Evolutionary conservation across 2,888 invertebrate genomes (phyloP).

Genomic region (Amphipoea lucens): DNA sequence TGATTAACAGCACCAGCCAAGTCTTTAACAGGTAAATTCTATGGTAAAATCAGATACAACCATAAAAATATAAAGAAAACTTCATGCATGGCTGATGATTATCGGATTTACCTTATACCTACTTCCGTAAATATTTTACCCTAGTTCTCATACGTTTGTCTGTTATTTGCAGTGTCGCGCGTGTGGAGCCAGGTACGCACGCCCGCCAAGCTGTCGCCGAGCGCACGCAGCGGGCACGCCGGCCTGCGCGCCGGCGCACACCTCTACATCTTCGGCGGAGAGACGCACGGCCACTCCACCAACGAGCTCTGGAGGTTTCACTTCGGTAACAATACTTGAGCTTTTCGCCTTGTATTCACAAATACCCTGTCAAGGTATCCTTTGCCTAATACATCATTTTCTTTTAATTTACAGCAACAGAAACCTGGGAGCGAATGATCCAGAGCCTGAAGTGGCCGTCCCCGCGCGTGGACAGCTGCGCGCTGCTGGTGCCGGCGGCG

Average conservation of each 20-base stretch:
- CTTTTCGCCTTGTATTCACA: not conserved
- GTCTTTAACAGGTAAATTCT: not conserved
- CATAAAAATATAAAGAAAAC: not conserved
- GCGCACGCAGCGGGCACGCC: conserved; percentile 94
- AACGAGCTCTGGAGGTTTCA: conserved; percentile 96
- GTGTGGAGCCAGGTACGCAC: conserved; percentile 92
- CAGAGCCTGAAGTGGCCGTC: conserved; percentile 92
- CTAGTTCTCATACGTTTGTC: conserved; percentile 75
- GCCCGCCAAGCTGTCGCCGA: conserved; percentile 92
- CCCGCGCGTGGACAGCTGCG: conserved; percentile 92
- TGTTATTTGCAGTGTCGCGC: conserved; percentile 86
- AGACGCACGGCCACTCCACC: conserved; percentile 92
- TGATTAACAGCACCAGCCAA: not conserved
- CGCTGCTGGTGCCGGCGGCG: conserved; percentile 91
- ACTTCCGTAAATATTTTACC: not conserved
- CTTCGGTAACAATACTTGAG: conserved; percentile 90
- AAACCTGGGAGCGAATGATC: conserved; percentile 93
- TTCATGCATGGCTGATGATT: not conserved
- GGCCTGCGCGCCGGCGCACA: conserved; percentile 94
- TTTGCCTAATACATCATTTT: not conserved
- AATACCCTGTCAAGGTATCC: not conserved
- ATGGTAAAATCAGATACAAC: not conserved
- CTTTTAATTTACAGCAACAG: conserved; percentile 89
- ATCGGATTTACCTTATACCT: not conserved
- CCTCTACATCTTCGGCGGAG: conserved; percentile 95